A percentile compares a stretch with the other conserved stretches of the same genome.
Evolutionary conservation across 2,797 vertebrate genomes (phyloP).

Genomic region (Siniperca scherzeri): DNA sequence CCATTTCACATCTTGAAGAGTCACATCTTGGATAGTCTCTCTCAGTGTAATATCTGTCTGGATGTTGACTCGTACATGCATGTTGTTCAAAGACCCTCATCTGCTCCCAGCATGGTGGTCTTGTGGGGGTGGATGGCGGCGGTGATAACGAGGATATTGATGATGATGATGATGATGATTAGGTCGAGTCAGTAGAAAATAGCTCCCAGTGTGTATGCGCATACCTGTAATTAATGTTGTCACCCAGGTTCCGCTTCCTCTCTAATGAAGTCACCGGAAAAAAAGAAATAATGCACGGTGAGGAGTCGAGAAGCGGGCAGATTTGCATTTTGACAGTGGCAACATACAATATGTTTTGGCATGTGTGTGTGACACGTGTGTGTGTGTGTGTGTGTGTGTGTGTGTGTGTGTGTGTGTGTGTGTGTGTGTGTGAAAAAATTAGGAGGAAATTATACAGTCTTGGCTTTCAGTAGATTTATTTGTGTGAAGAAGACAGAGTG

Average conservation of each 20-base stretch:
- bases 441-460: slow-evolving; percentile 44
- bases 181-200: slow-evolving; percentile 70
- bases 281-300: slow-evolving; percentile 11
- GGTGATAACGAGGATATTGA: slow-evolving; percentile 68
- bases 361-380: slow-evolving; percentile 51
- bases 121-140: slow-evolving; percentile 40
- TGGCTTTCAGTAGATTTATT: slow-evolving; percentile 33
- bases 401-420: slow-evolving; percentile 19
- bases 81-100: slow-evolving; percentile 58
- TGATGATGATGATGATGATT: slow-evolving; percentile 61
- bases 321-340: slow-evolving; percentile 75
- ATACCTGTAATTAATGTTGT: slow-evolving; percentile 81
- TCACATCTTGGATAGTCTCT: slow-evolving; percentile 53
- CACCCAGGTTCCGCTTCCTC: slow-evolving; percentile 62
- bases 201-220: slow-evolving; percentile 63
- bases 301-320: slow-evolving; percentile 32
- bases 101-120: slow-evolving; percentile 56
- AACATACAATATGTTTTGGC: slow-evolving; percentile 66
- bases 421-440: slow-evolving; percentile 12
- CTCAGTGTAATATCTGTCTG: slow-evolving; percentile 36
- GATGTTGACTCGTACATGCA: slow-evolving; percentile 44
- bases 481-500: slow-evolving; percentile 28
- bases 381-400: slow-evolving; percentile 14
- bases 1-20: slow-evolving; percentile 72
- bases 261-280: slow-evolving; percentile 72